Percentiles rank a stretch among this genome's conserved stretches.
phyloP scores from a whole-genome alignment of 2,888 invertebrate genomes.

The Drosophila multiciliata region DNA sequence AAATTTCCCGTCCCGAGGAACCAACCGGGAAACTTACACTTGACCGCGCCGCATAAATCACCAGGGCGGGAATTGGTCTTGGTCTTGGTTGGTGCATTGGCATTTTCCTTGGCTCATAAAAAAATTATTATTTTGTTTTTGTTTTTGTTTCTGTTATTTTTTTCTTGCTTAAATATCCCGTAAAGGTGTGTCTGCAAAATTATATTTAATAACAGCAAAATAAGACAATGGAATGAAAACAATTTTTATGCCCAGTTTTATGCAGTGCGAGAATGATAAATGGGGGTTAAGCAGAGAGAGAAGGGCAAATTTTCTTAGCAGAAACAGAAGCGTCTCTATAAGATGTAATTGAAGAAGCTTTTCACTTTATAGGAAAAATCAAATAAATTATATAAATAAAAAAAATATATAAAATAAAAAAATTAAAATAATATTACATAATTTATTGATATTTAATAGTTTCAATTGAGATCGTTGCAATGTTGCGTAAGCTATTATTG shows the following conservation, averaged over 20 bases:
- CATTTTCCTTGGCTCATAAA: constrained; percentile 64
- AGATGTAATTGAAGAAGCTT: background rate
- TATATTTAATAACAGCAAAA: constrained; percentile 75
- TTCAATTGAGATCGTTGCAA: background rate
- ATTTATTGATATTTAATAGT: background rate
- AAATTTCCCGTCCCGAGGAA: constrained; percentile 72
- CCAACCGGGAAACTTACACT: constrained; percentile 72
- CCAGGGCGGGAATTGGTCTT: constrained; percentile 33
- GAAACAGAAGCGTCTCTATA: background rate
- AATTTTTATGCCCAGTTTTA: constrained; percentile 30
- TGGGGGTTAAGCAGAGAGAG: background rate
- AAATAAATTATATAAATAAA: background rate
- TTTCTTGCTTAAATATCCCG: constrained; percentile 29
- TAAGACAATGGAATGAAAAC: constrained; percentile 65
- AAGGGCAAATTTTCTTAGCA: background rate
- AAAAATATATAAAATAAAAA: background rate
- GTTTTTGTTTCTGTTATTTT: background rate
- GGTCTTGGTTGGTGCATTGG: constrained; percentile 25
- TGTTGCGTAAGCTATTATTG: background rate
- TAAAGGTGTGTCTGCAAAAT: constrained; percentile 66
- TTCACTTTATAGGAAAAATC: background rate
- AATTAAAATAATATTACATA: background rate
- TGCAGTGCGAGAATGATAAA: background rate
- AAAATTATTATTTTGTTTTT: constrained; percentile 40
- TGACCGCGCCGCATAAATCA: constrained; percentile 79